These are phyloP conservation scores for Nasonia vitripennis DNA, from an alignment of 1,140 invertebrate genomes.

Conservation along the genomic window DNA sequence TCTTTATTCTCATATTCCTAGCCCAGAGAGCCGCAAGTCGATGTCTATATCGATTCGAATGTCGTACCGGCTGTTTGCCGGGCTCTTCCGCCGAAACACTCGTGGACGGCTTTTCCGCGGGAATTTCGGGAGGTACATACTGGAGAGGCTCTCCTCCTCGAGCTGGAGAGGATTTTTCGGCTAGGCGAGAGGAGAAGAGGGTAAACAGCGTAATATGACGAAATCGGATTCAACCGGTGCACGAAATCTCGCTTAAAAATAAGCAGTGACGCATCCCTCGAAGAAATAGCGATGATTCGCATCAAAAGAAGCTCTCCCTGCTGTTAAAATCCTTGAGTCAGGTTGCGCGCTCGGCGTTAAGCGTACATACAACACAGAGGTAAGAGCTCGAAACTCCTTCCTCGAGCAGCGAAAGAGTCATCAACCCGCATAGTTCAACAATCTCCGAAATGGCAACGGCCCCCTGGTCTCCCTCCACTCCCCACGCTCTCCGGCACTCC, in stretches of 20 bases:
- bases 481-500: neutral
- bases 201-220: neutral
- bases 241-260: neutral
- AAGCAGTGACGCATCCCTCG: neutral
- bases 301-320: neutral
- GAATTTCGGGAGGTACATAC: neutral
- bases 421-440: slow-evolving; percentile 59
- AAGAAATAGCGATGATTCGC: slow-evolving; percentile 13
- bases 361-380: too few species aligned
- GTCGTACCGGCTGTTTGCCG: neutral
- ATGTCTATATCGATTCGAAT: neutral
- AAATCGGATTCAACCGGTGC: neutral
- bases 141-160: neutral
- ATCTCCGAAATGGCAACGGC: slow-evolving; percentile 59
- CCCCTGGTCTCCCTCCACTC: slow-evolving; percentile 10
- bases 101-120: neutral
- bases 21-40: neutral
- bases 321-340: slow-evolving; percentile 41
- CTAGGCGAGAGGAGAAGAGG: neutral
- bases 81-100: neutral
- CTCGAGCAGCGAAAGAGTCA: slow-evolving; percentile 44
- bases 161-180: neutral
- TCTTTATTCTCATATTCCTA: neutral
- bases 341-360: neutral
- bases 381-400: neutral